Conservation (phyloP, 2,888 invertebrate genomes). For the Lysandra bellargus region DNA sequence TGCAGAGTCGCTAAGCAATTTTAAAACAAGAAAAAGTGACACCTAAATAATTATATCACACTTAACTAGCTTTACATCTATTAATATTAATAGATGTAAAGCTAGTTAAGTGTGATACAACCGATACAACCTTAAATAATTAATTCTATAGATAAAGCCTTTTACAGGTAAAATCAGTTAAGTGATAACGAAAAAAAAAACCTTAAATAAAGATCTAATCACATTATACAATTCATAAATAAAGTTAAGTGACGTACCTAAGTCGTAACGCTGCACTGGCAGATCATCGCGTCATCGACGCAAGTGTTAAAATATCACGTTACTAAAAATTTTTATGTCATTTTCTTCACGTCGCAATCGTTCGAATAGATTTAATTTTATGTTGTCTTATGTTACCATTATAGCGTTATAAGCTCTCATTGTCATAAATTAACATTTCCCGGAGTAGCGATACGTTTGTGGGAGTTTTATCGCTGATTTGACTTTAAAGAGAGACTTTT, state of each 20-base stretch:
- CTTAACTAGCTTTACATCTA: not conserved
- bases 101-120: no score
- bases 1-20: not conserved
- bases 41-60: not conserved
- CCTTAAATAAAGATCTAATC: not conserved
- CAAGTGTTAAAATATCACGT: constrained; percentile 1
- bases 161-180: no score
- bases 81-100: no score
- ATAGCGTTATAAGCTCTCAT: constrained; percentile 6
- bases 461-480: constrained; percentile 13
- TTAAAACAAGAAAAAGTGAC: not conserved
- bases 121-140: not conserved
- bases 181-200: not conserved
- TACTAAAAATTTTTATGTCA: constrained; percentile 7
- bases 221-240: not conserved
- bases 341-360: constrained; percentile 48
- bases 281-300: not conserved
- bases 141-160: no score
- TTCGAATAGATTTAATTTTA: not conserved
- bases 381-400: not conserved
- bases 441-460: constrained; percentile 15
- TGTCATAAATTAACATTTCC: constrained; percentile 3
- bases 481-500: not conserved
- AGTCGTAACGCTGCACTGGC: not conserved
- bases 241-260: not conserved